Conservation (phyloP, 2,888 invertebrate species). For the Schizaphis graminum region DNA sequence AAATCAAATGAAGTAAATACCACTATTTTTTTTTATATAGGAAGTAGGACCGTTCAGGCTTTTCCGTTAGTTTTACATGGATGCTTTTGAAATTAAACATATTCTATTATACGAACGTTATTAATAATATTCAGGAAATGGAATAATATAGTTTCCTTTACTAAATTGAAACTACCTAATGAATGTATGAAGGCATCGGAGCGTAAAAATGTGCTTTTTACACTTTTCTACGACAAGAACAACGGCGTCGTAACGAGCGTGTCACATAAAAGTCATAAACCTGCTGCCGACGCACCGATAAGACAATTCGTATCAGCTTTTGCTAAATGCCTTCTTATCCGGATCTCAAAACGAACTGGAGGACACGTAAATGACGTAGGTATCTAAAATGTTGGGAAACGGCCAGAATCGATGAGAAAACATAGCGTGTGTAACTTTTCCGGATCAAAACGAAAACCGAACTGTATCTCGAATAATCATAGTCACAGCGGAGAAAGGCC, state of each 20-base stretch:
- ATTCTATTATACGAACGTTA: not conserved
- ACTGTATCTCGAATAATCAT: not conserved
- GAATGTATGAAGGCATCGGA: not conserved
- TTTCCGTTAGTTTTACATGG: too few relatives aligned
- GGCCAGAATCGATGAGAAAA: not conserved
- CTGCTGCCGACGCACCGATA: not conserved
- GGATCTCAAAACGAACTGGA: not conserved
- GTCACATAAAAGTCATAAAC: slow-evolving; percentile 12
- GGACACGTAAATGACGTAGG: not conserved
- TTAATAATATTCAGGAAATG: not conserved
- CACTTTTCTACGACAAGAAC: not conserved
- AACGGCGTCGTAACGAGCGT: not conserved
- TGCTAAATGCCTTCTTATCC: not conserved
- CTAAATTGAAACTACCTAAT: not conserved
- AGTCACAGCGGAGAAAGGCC: not conserved
- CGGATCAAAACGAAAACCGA: not conserved
- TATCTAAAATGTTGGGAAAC: not conserved
- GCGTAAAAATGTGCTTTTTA: not conserved
- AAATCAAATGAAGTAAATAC: not conserved
- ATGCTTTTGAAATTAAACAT: not conserved
- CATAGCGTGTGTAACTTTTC: not conserved
- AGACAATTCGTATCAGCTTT: not conserved
- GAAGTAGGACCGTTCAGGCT: not conserved
- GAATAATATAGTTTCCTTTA: not conserved
- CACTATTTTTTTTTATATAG: not conserved